Evolutionary conservation across 2,113 vertebrate species (phyloP).

Genomic region (Nerophis ophidion): DNA sequence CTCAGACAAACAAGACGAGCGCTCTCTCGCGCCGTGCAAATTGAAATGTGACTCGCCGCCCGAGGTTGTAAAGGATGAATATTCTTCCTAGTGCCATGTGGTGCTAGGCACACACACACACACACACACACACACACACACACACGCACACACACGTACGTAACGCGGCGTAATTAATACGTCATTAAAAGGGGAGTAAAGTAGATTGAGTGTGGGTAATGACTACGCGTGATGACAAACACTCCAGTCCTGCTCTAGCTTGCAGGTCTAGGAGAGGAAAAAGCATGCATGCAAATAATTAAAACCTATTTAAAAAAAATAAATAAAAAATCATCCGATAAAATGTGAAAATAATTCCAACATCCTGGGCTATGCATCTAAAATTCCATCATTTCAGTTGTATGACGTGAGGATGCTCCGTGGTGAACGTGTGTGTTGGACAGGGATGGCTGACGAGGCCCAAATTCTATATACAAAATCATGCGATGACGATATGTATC

Average conservation of each 20-base stretch:
- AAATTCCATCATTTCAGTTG: no score
- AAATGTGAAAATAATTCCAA: no score
- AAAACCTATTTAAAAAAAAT: no score
- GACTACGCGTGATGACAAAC: conserved; percentile 30
- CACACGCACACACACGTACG: conserved; percentile 33
- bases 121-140: conserved; percentile 35
- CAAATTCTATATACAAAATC: no score
- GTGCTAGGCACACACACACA: conserved; percentile 71
- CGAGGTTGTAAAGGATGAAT: conserved; percentile 78
- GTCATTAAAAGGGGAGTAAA: conserved; percentile 74
- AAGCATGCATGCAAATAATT: background rate
- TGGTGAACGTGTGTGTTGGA: no score
- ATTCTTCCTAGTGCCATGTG: conserved; percentile 78
- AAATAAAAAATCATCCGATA: no score
- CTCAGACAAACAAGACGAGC: conserved; percentile 71
- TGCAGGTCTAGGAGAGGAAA: background rate
- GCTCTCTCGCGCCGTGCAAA: conserved; percentile 70
- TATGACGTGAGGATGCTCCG: no score
- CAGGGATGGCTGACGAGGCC: no score
- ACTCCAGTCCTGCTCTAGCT: background rate
- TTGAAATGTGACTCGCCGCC: conserved; percentile 76
- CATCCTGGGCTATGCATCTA: no score
- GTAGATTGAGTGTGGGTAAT: conserved; percentile 40
- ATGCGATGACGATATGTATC: no score
- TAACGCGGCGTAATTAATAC: conserved; percentile 76